Percentiles rank a stretch among this genome's conserved stretches.
These are phyloP conservation scores for Bombus fervidus DNA, from an alignment of 1,140 invertebrate species.

Conservation along the genomic window DNA sequence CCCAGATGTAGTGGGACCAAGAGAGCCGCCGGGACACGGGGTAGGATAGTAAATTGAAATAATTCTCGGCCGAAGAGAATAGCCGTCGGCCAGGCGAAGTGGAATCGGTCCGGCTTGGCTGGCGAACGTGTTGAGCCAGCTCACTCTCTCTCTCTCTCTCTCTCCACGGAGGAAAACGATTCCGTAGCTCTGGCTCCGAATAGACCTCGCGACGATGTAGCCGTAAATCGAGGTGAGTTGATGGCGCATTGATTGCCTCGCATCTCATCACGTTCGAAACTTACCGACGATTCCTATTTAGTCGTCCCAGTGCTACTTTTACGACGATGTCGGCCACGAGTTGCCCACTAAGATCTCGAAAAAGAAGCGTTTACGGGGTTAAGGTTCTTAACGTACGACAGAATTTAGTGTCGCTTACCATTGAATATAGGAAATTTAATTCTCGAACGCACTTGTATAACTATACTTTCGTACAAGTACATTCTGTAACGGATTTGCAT, in stretches of 20 bases:
- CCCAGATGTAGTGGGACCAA: background rate
- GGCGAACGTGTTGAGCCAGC: constrained; percentile 50
- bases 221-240: constrained; percentile 81
- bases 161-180: constrained; percentile 54
- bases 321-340: constrained; percentile 15
- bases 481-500: too few species aligned
- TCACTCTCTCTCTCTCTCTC: constrained; percentile 8
- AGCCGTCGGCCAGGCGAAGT: constrained; percentile 72
- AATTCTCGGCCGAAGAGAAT: constrained; percentile 77
- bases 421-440: too few species aligned
- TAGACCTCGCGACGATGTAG: constrained; percentile 76
- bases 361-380: too few species aligned
- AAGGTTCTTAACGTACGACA: too few species aligned
- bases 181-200: constrained; percentile 54
- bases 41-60: constrained; percentile 80
- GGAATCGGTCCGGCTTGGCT: constrained; percentile 65
- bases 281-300: constrained; percentile 58
- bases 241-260: constrained; percentile 81
- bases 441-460: too few species aligned
- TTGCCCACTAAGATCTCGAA: background rate
- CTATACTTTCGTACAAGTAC: too few species aligned
- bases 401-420: too few species aligned
- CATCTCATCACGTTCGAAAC: constrained; percentile 74
- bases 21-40: constrained; percentile 16
- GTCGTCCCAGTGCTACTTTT: constrained; percentile 51